phyloP scores from a whole-genome alignment of 2,113 vertebrate genomes.

The Callipepla californica region DNA sequence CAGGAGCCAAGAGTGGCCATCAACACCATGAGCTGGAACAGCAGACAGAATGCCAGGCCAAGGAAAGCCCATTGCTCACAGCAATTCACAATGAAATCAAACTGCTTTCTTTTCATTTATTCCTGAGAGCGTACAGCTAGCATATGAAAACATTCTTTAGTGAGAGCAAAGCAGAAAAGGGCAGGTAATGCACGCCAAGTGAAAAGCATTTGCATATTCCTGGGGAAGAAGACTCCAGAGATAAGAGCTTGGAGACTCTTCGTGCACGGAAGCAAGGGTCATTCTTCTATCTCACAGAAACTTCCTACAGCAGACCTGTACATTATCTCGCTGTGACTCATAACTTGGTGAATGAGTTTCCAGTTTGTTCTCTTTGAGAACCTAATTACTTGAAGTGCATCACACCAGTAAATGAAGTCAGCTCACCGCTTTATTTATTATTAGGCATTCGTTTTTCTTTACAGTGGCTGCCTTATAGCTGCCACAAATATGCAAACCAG shows the following conservation, averaged over 20 bases:
- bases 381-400: slow-evolving; percentile 50
- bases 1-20: background rate
- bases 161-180: slow-evolving; percentile 22
- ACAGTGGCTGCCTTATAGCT: background rate
- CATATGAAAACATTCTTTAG: slow-evolving; percentile 23
- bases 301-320: background rate
- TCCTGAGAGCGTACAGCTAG: background rate
- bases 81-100: slow-evolving; percentile 5
- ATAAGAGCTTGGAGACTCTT: background rate
- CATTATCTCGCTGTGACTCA: background rate
- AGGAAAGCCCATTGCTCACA: background rate
- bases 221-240: background rate
- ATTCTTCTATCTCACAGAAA: slow-evolving; percentile 1
- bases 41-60: background rate
- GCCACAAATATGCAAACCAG: slow-evolving; percentile 6
- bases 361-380: slow-evolving; percentile 35
- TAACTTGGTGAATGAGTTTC: background rate
- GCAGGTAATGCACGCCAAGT: background rate
- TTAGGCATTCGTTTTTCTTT: slow-evolving; percentile 39
- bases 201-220: background rate
- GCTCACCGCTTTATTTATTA: slow-evolving; percentile 44
- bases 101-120: background rate
- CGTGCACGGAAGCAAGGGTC: background rate
- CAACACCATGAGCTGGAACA: background rate
- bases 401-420: slow-evolving; percentile 26